Base-by-base conservation (phyloP, 2,113 vertebrate genomes). In the Scomber colias region DNA sequence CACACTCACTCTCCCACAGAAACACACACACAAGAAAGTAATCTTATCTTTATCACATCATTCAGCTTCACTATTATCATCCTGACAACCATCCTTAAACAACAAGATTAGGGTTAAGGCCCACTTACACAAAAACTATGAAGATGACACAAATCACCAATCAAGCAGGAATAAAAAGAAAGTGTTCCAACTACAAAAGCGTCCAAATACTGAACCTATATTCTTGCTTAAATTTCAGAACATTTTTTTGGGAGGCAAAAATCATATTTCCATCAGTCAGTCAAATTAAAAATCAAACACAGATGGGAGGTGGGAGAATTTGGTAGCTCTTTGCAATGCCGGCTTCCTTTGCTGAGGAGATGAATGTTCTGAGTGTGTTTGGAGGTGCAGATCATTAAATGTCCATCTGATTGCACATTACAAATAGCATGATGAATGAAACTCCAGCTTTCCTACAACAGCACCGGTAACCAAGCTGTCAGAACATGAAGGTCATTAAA, bases 251-350 rank as follows among this genome's bases (percentile, higher is more conserved):
- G 62, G 35, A 70, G 65, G 49, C 5, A 71, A 27, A 27, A 80
- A 40, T 53, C 13, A 2, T 30, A 24, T 67, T 63, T 63, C 80
- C 45, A 50, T 71, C 31, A 54, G 15, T 19, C 17, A 16, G 50
- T 77, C 45, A 80, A 50, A 70, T 66, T 21, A 31, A 68, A 60
- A 63, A 45, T 24, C 11, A 45, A 71, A 79, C 64, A 46, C 75
- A 78, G 79, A 88, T 83, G 73, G 74, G 35, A 64, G 48, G 82
- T 84, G 79, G 84, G 84, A 84, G 71, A 79, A n/a, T 63, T 59
- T 69, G 77, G 77, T 66, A 49, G 50, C 71, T 84, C 51, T 12
- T 9, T 17, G 57, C 48, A 53, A 54, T 5, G 56, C 51, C 79
- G 48, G 60, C 55, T 35, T 74, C 60, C 16, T 48, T 77, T 50